Conservation (phyloP, 92 coral and sea anemone species). For the Zoanthus sansibaricus region DNA sequence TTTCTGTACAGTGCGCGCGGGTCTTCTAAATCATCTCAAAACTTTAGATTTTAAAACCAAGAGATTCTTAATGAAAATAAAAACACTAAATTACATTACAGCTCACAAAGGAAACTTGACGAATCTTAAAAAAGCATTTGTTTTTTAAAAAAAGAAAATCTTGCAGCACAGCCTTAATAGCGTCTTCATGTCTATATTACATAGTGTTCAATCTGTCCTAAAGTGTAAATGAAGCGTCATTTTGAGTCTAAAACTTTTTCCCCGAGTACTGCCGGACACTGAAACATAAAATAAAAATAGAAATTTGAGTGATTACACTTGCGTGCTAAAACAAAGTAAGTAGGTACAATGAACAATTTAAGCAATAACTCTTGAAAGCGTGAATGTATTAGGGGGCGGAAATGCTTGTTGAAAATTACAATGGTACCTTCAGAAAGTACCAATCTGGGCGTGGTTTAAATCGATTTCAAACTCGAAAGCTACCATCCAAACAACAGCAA, state of each 20-base stretch:
- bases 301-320: background rate
- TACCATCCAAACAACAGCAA: too few species aligned
- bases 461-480: too few species aligned
- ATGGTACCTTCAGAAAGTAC: too few species aligned
- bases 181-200: slow-evolving; percentile 25
- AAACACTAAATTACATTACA: background rate
- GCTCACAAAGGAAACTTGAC: background rate
- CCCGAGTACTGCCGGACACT: slow-evolving; percentile 98
- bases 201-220: background rate
- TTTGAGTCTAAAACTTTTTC: slow-evolving; percentile 77
- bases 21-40: too few species aligned
- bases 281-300: slow-evolving; percentile 8
- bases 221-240: background rate
- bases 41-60: background rate
- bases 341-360: too few species aligned
- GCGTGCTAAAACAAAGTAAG: too few species aligned
- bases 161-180: background rate
- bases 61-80: background rate
- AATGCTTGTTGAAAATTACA: too few species aligned
- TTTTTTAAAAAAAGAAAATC: background rate
- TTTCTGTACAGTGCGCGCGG: background rate
- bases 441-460: too few species aligned
- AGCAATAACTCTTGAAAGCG: too few species aligned
- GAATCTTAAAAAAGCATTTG: background rate
- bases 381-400: too few species aligned